A percentile compares a stretch with the other conserved stretches of the same genome.
Conservation (phyloP, 2,797 vertebrate genomes). For the Pipistrellus pipistrellus region DNA sequence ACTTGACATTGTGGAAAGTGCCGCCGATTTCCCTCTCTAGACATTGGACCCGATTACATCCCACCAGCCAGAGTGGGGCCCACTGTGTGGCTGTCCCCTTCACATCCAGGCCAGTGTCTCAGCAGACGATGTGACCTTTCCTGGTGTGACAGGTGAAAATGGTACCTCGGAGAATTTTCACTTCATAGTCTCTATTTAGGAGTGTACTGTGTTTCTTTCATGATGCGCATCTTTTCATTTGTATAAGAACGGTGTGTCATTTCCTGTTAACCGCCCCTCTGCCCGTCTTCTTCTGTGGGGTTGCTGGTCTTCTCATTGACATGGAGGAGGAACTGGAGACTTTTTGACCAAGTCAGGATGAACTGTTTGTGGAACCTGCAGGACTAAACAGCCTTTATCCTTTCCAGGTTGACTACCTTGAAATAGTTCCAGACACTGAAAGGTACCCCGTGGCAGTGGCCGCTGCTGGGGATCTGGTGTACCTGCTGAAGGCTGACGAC, state of each 20-base stretch:
- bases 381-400: conserved; percentile 71
- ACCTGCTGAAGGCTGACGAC: conserved; percentile 91
- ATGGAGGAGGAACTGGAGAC: not conserved
- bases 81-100: too few relatives aligned
- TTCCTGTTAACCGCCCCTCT: not conserved
- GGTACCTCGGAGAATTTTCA: not conserved
- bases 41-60: not conserved
- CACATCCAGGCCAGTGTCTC: not conserved
- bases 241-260: not conserved
- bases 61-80: not conserved
- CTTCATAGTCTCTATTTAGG: not conserved
- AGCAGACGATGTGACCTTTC: not conserved
- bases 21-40: not conserved
- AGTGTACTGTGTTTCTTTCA: not conserved
- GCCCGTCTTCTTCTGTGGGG: not conserved
- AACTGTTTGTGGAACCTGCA: not conserved
- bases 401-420: conserved; percentile 90
- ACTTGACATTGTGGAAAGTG: not conserved
- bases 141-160: not conserved
- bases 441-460: conserved; percentile 89
- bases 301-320: not conserved
- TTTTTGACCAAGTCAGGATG: conserved; percentile 7
- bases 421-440: conserved; percentile 88
- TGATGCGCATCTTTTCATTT: not conserved
- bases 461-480: conserved; percentile 92